A percentile compares a stretch with the other conserved stretches of the same genome.
Evolutionary conservation across 1,140 invertebrate species (phyloP).

Genomic region (Apis laboriosa): DNA sequence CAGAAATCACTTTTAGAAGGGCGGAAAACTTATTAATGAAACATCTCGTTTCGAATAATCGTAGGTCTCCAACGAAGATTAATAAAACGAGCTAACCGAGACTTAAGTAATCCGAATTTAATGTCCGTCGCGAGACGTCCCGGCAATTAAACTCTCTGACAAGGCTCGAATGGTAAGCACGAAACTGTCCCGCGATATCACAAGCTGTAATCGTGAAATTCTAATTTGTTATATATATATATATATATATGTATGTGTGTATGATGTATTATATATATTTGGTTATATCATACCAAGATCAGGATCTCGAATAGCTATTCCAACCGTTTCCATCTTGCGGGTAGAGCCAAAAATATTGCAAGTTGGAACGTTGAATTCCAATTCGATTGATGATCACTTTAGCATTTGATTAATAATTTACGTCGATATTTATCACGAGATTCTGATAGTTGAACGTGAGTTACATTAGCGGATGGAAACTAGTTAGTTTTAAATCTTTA

Average conservation of each 20-base stretch:
- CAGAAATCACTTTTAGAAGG: too few species aligned
- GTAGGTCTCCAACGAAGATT: background rate
- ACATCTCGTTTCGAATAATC: background rate
- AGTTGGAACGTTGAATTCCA: background rate
- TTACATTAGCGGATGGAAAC: too few species aligned
- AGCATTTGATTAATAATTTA: background rate
- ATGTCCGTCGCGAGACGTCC: background rate
- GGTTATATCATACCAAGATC: background rate
- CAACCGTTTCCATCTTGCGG: background rate
- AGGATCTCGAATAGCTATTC: background rate
- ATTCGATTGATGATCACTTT: background rate
- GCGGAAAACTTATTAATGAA: background rate
- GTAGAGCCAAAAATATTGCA: background rate
- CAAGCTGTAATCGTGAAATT: background rate
- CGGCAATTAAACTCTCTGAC: slow-evolving; percentile 6
- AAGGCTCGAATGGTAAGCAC: background rate
- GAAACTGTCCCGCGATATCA: slow-evolving; percentile 9
- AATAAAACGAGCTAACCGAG: slow-evolving; percentile 7
- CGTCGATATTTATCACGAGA: too few species aligned
- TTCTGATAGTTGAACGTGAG: too few species aligned
- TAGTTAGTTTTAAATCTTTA: too few species aligned
- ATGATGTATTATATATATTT: too few species aligned
- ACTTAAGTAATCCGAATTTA: slow-evolving; percentile 11
- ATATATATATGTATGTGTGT: background rate
- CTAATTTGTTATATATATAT: slow-evolving; percentile 2